These are phyloP conservation scores for Puntigrus tetrazona DNA, from an alignment of 2,113 vertebrate genomes.

Conservation along the genomic window DNA sequence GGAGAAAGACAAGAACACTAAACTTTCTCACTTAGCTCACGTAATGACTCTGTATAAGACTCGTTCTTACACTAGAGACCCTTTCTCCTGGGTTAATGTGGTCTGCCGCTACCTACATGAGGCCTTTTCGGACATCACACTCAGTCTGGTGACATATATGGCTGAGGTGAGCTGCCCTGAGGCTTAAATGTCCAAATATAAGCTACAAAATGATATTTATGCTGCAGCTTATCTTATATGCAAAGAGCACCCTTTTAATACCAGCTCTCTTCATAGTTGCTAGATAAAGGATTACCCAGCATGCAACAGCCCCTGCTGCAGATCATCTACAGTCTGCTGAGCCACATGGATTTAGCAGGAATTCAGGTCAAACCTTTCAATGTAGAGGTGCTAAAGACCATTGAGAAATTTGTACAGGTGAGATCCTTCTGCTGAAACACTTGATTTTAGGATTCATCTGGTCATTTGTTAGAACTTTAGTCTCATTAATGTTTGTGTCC, in stretches of 20 bases:
- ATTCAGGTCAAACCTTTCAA: conserved; percentile 96
- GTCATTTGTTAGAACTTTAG: neutral
- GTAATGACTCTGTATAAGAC: conserved; percentile 99
- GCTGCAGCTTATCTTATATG: neutral
- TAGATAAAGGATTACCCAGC: conserved; percentile 94
- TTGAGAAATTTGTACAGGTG: conserved; percentile 96
- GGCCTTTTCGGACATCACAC: conserved; percentile 90
- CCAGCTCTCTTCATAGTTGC: conserved; percentile 73
- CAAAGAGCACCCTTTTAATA: neutral
- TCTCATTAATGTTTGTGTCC: neutral
- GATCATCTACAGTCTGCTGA: conserved; percentile 95
- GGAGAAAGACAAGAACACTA: conserved; percentile 97
- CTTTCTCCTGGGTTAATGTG: conserved; percentile 94
- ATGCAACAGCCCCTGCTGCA: conserved; percentile 97
- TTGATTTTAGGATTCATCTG: neutral
- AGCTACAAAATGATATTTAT: neutral
- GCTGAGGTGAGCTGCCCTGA: conserved; percentile 81
- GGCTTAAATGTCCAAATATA: neutral
- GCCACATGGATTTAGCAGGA: conserved; percentile 91
- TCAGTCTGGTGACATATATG: conserved; percentile 96
- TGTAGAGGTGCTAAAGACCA: conserved; percentile 91
- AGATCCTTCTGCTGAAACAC: neutral
- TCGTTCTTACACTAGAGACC: conserved; percentile 94
- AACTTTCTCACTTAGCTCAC: conserved; percentile 94
- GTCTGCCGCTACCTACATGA: conserved; percentile 98